Conservation (phyloP, 2,113 vertebrate species). For the Daubentonia madagascariensis region DNA sequence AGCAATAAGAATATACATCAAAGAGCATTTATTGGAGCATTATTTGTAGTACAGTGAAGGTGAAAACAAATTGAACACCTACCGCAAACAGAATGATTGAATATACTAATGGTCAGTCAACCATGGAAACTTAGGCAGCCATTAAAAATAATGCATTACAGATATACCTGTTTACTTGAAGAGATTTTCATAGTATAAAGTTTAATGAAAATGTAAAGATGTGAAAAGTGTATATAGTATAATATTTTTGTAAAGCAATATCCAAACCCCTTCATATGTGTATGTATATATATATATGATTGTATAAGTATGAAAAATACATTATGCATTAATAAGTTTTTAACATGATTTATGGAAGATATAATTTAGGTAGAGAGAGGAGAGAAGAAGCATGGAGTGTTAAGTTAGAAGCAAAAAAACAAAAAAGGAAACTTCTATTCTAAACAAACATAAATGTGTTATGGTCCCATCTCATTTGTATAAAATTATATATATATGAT, state of each 20-base stretch:
- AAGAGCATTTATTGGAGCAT: background rate
- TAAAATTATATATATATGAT: background rate
- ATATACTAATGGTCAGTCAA: background rate
- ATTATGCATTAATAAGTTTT: background rate
- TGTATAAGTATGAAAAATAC: background rate
- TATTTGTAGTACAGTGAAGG: background rate
- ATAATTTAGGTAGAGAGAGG: background rate
- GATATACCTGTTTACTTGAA: background rate
- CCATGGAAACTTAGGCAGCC: background rate
- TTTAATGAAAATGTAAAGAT: background rate
- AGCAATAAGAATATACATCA: background rate
- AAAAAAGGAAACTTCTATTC: background rate
- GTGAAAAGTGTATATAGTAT: background rate
- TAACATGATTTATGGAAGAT: background rate
- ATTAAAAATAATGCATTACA: background rate
- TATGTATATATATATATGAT: background rate
- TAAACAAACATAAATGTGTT: background rate
- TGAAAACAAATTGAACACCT: background rate
- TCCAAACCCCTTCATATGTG: background rate
- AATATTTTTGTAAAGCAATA: background rate
- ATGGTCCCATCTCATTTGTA: background rate
- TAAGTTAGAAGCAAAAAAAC: background rate
- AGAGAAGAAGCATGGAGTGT: background rate
- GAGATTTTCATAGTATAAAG: background rate
- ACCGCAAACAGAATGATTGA: background rate